Base-by-base conservation (phyloP, 2,113 vertebrate genomes). In the Campylorhamphus procurvoides region DNA sequence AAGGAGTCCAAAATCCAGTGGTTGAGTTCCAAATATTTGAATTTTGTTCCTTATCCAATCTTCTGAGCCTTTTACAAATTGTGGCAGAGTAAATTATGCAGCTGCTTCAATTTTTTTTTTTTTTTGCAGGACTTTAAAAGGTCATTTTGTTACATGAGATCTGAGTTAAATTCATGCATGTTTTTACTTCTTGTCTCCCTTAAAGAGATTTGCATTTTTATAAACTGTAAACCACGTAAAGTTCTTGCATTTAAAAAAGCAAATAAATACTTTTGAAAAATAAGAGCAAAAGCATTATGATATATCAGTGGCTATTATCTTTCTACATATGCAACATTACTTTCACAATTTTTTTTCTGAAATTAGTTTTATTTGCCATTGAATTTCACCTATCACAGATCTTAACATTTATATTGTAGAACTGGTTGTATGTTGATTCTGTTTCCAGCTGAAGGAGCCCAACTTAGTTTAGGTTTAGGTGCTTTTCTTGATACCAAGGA, bases 1-100 rank as follows among this genome's bases (percentile, higher is more conserved):
- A 94, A 83, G 33, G 52, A 86, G 64, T 87, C 81, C 93, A 91
- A 96, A 89, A 96, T 75, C 35, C 74, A 53, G 53, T 87, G 55
- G 37, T 83, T 59, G 44, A 67, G 63, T 92, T 95, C 87, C 82
- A 96, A 94, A 86, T 74, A 74, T 67, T 92, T 93, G 85, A 86
- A 56, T 94, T 93, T 76, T 90, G 31, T 86, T 90, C 55, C 29
- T 69, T 92, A 58, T 94, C 75, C 90, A 93, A 42, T n/a, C 31
- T 53, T 93, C 59, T 47, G 60, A 96, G 53, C 35, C 5, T 87
- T 93, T 93, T 88, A 80, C 77, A 88, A 50, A 69, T 79, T 77
- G 79, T 66, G 46, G 37, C 75, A 76, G 55, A 69, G 24, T 90
- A 91, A 94, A 90, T 94, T 55, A 63, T 77, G 59, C 90, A 93